Evolutionary conservation across 2,888 invertebrate genomes (phyloP).

Genomic region (Aporophyla nigra): DNA sequence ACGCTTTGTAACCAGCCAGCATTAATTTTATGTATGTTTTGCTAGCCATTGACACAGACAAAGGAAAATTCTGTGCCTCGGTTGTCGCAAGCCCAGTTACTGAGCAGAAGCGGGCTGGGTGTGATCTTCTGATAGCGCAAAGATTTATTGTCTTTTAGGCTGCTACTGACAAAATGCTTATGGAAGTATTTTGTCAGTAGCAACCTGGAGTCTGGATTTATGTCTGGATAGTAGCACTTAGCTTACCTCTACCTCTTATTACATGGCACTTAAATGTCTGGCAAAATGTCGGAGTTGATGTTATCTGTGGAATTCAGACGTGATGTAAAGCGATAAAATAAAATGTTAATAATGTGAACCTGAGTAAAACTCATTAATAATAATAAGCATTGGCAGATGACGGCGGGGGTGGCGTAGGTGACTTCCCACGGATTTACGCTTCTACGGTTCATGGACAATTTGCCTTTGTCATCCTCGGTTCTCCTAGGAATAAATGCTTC

Average conservation of each 20-base stretch:
- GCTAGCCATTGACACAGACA: not conserved
- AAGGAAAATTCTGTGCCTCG: not conserved
- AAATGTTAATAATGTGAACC: not conserved
- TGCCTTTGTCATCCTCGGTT: not conserved
- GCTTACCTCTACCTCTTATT: not conserved
- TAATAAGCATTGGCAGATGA: not conserved
- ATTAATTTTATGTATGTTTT: not conserved
- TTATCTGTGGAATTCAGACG: not conserved
- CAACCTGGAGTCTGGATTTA: not conserved
- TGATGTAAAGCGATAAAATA: not conserved
- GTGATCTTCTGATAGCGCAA: not conserved
- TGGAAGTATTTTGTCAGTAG: not conserved
- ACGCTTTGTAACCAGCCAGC: too few relatives aligned
- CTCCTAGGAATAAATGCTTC: not conserved
- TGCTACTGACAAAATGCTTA: too few relatives aligned
- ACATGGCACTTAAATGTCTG: not conserved
- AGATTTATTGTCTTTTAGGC: not conserved
- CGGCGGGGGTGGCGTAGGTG: not conserved
- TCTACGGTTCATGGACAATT: not conserved
- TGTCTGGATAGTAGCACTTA: not conserved
- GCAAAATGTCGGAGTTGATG: too few relatives aligned
- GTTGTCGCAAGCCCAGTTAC: not conserved
- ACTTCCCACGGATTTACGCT: slow-evolving; percentile 3
- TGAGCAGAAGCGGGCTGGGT: not conserved
- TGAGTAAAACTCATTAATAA: not conserved